These are phyloP conservation scores for Cercopithecus mona DNA, from an alignment of 2,113 vertebrate species.

Conservation along the genomic window DNA sequence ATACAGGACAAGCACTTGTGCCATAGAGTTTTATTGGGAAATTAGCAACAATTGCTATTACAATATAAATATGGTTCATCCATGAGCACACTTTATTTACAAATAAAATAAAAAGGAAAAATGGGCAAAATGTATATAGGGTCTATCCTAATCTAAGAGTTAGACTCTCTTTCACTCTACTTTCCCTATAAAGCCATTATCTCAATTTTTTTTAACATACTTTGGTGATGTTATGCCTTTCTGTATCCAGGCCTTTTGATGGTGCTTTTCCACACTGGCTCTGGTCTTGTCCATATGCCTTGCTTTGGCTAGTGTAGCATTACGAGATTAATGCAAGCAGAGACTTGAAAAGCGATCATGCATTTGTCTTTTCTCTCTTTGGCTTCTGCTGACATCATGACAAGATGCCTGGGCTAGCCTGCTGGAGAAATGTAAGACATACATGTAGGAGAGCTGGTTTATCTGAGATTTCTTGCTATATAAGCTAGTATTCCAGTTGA, in stretches of 20 bases:
- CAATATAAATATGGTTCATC: not conserved
- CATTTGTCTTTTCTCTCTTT: conserved; percentile 15
- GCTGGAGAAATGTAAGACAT: not conserved
- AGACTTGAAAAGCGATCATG: not conserved
- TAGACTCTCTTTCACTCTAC: not conserved
- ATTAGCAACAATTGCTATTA: not conserved
- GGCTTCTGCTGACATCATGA: not conserved
- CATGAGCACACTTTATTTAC: not conserved
- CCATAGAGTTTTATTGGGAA: not conserved
- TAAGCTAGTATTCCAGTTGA: not conserved
- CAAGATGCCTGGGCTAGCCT: not conserved
- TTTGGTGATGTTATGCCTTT: not conserved
- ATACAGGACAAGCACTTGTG: not conserved
- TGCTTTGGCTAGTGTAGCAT: not conserved
- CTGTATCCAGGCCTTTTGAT: not conserved
- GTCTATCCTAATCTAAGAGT: not conserved
- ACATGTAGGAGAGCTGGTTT: not conserved
- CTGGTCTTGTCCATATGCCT: not conserved
- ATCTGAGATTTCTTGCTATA: not conserved
- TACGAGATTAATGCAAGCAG: not conserved
- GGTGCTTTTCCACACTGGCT: not conserved
- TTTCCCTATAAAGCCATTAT: not conserved
- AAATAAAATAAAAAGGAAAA: not conserved
- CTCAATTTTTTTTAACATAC: not conserved
- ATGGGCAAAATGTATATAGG: not conserved